phyloP scores from a whole-genome alignment of 2,888 invertebrate species.

The Charanyca ferruginea region DNA sequence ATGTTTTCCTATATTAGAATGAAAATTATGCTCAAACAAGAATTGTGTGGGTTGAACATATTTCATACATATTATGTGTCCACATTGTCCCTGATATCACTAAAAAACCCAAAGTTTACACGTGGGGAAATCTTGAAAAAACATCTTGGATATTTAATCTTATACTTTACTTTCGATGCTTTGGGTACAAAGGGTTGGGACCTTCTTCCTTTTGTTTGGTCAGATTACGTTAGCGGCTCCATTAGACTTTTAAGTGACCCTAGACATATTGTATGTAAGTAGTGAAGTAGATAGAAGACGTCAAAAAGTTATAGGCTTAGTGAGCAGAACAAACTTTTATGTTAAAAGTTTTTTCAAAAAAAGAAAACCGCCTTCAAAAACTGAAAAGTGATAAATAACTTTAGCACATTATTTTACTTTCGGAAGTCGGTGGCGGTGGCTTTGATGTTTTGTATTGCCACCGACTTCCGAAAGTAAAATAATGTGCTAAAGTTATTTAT shows the following conservation, averaged over 20 bases:
- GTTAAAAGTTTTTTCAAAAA: too few species aligned
- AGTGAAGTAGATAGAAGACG: background rate
- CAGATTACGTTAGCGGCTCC: constrained; percentile 69
- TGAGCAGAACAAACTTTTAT: too few species aligned
- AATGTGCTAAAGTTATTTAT: too few species aligned
- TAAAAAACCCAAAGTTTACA: constrained; percentile 42
- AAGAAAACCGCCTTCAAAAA: too few species aligned
- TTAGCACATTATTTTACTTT: too few species aligned
- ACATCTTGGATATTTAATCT: constrained; percentile 55
- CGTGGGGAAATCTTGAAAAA: constrained; percentile 40
- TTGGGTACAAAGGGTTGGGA: constrained; percentile 66
- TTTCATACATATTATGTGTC: constrained; percentile 41
- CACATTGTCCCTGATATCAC: constrained; percentile 27
- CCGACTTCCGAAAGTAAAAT: too few species aligned
- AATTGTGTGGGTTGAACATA: constrained; percentile 31
- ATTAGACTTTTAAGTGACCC: constrained; percentile 65
- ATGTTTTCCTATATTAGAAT: constrained; percentile 27
- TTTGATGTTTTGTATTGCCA: too few species aligned
- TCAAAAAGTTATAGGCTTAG: background rate
- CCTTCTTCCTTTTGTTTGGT: constrained; percentile 64
- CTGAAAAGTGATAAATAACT: too few species aligned
- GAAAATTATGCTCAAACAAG: constrained; percentile 48
- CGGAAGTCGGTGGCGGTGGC: too few species aligned
- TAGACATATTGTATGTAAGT: constrained; percentile 13
- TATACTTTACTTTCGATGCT: constrained; percentile 51